Evolutionary conservation across 2,888 invertebrate species (phyloP), one percentile per base, ranked within the genome.

Genomic region (Tetramorium bicarinatum): DNA sequence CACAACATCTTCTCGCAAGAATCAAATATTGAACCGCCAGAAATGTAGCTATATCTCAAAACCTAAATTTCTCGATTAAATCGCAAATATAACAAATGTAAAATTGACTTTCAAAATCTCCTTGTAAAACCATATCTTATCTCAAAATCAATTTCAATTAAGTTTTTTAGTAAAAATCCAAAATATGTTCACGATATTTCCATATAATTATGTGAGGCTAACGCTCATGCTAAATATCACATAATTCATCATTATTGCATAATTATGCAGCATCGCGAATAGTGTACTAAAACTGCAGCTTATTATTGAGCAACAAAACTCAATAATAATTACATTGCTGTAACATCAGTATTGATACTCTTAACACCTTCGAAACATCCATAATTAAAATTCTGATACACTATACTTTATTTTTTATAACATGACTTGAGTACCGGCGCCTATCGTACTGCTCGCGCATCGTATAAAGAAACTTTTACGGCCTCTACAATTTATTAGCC

Each of bases 401-500:
- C 21, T 15, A 15, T 21, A 38, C 18, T 49, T 62, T 38, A 76
- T 76, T 34, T 52, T 64, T 76, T 64, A 76, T 38, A 76, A 64
- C 62, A n/a, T 21, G 3, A 34, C 25, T 62, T 38, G 18, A 76
- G 38, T 25, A 49, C 7, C 34, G 11, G 47, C 3, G 11, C 1
- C 49, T 64, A 52, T 49, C 49, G 21, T n/a, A 21, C 21, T 29
- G 9, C n/a, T 34, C 61, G 41, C 75, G 62, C n/a, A 11, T 49
- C 38, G 38, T 52, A 38, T 62, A 64, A 76, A 76, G 21, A 11
- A 49, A 75, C 47, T 47, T 75, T 75, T 75, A 64, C 38, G 18
- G 62, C 38, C 38, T 13, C 49, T 64, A 52, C 49, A 76, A 76
- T 76, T 76, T 76, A 76, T 76, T 76, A 41, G 21, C 21, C 21